Evolutionary conservation across 2,797 vertebrate genomes (phyloP).

Genomic region (Botia kubotai): DNA sequence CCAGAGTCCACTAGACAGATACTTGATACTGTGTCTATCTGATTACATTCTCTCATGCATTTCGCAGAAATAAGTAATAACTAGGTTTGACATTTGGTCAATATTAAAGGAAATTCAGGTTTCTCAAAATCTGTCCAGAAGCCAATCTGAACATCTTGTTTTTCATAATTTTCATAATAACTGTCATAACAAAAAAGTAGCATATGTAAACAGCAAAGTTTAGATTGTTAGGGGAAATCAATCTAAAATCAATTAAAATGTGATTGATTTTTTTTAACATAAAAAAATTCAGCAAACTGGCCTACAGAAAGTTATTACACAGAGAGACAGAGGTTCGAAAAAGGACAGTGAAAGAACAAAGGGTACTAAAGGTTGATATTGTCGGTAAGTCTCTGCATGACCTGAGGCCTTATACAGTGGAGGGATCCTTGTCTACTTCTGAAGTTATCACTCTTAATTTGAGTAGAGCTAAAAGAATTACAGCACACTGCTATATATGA

Average conservation of each 20-base stretch:
- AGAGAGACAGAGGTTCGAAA: too few species aligned
- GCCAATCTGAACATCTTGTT: neutral
- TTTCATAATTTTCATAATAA: neutral
- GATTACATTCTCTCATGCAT: neutral
- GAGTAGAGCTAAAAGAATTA: conserved; percentile 13
- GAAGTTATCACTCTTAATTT: conserved; percentile 36
- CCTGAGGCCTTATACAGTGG: too few species aligned
- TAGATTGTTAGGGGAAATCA: too few species aligned
- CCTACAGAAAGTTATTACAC: too few species aligned
- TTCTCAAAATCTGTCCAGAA: neutral
- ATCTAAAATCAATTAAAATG: too few species aligned
- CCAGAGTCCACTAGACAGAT: neutral
- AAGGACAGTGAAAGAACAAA: too few species aligned
- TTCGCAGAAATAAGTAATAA: neutral
- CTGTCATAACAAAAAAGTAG: neutral
- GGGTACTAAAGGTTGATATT: too few species aligned
- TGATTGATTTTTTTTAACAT: too few species aligned
- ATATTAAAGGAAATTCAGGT: neutral
- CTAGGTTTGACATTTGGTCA: neutral
- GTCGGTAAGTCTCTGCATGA: too few species aligned
- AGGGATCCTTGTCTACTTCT: too few species aligned
- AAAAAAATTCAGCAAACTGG: too few species aligned
- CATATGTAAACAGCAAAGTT: neutral
- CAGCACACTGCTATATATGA: conserved; percentile 23
- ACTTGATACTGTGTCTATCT: conserved; percentile 11